Evolutionary conservation across 2,113 vertebrate species (phyloP).

Genomic region (Micromys minutus): DNA sequence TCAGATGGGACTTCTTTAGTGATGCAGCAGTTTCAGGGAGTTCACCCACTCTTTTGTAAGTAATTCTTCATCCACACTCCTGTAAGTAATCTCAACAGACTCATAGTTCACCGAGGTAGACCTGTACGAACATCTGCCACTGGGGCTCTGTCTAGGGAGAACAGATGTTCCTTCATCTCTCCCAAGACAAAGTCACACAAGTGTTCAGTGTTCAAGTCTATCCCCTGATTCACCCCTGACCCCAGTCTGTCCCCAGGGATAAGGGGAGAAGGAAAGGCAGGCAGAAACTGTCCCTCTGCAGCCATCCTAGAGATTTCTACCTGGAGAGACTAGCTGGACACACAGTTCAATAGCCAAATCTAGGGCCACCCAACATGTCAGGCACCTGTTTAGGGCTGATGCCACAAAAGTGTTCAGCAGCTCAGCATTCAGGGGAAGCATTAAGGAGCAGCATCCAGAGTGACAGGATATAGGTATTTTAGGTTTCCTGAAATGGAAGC

Average conservation of each 20-base stretch:
- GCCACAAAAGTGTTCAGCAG: not conserved
- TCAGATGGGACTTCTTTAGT: not conserved
- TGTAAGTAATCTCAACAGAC: not conserved
- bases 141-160: not conserved
- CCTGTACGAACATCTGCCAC: not conserved
- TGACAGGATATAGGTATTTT: not conserved
- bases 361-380: not conserved
- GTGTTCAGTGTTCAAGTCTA: not conserved
- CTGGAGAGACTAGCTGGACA: not conserved
- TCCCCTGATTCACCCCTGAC: not conserved
- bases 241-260: not conserved
- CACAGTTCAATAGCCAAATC: not conserved
- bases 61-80: not conserved
- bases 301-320: not conserved
- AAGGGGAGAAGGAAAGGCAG: not conserved
- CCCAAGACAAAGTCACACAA: not conserved
- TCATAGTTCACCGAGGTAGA: not conserved
- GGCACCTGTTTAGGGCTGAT: not conserved
- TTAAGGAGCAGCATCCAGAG: not conserved
- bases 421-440: too few relatives aligned
- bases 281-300: too few relatives aligned
- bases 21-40: not conserved
- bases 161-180: not conserved
- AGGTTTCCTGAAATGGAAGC: not conserved
- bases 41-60: not conserved